Percentiles rank a stretch among this genome's conserved stretches.
Conservation (phyloP, 2,888 invertebrate genomes). For the Periphyllus acericola region DNA sequence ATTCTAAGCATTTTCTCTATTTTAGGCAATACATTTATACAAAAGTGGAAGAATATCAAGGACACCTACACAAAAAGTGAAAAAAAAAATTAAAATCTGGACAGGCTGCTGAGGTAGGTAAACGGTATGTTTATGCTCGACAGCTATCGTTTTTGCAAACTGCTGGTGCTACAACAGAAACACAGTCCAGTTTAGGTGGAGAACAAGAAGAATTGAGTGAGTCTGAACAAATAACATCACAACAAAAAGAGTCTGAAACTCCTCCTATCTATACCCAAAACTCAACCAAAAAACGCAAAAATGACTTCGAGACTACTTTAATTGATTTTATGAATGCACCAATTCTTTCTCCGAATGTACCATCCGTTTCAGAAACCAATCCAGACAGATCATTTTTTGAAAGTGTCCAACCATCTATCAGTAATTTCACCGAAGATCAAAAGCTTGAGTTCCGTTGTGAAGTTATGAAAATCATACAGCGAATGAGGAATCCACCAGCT, state of each 20-base stretch:
- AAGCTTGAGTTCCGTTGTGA: conserved; percentile 40
- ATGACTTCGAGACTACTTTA: conserved; percentile 1
- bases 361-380: conserved; percentile 4
- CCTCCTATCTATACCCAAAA: conserved; percentile 17
- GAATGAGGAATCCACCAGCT: conserved; percentile 30
- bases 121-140: conserved; percentile 56
- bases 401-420: conserved; percentile 34
- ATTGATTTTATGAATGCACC: conserved; percentile 19
- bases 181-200: conserved; percentile 31
- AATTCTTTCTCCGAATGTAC: conserved; percentile 10
- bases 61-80: conserved; percentile 8
- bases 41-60: conserved; percentile 33
- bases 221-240: conserved; percentile 8
- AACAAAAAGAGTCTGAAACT: not conserved
- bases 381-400: conserved; percentile 48
- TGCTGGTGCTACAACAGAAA: conserved; percentile 45
- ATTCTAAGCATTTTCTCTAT: not conserved
- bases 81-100: conserved; percentile 53
- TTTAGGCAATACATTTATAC: conserved; percentile 24
- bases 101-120: conserved; percentile 39
- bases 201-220: conserved; percentile 38
- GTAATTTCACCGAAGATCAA: conserved; percentile 35
- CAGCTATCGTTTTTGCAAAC: conserved; percentile 58
- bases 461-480: conserved; percentile 38
- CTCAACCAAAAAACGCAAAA: conserved; percentile 26